Percentiles rank a stretch among this genome's conserved stretches.
Evolutionary conservation across 30 jellyfish, hydroid and myxozoan genomes (phyloP).

Genomic region (Clytia hemisphaerica): DNA sequence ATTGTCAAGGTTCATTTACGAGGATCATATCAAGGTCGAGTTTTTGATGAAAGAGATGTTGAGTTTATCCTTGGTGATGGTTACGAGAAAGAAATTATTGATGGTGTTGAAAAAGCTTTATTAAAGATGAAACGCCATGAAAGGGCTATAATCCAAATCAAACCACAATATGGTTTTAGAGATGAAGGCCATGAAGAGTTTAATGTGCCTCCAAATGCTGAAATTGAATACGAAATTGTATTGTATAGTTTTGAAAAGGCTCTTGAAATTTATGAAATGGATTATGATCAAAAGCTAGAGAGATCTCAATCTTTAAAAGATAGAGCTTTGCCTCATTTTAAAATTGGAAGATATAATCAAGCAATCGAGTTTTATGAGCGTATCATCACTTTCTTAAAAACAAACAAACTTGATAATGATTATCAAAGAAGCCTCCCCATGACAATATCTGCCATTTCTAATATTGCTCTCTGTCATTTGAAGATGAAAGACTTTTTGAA

Average conservation of each 20-base stretch:
- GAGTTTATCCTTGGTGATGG: constrained; percentile 77
- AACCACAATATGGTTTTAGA: constrained; percentile 59
- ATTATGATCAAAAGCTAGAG: constrained; percentile 55
- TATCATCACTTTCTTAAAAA: constrained; percentile 38
- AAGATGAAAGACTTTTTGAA: constrained; percentile 39
- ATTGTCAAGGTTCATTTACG: constrained; percentile 67
- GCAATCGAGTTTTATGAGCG: constrained; percentile 50
- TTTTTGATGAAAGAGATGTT: constrained; percentile 81
- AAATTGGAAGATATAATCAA: not conserved
- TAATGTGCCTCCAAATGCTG: constrained; percentile 80
- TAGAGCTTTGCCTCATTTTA: constrained; percentile 12
- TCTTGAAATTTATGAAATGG: constrained; percentile 78
- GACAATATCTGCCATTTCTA: constrained; percentile 49
- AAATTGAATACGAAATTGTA: constrained; percentile 59
- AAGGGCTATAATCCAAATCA: constrained; percentile 39
- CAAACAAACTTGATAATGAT: constrained; percentile 52
- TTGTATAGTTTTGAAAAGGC: constrained; percentile 66
- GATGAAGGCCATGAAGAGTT: constrained; percentile 52
- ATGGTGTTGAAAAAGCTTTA: constrained; percentile 73
- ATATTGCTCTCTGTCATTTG: constrained; percentile 74
- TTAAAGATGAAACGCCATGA: constrained; percentile 74
- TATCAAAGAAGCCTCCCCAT: constrained; percentile 34
- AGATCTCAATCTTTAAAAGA: constrained; percentile 52
- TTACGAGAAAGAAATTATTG: constrained; percentile 49
- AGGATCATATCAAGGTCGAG: constrained; percentile 57